Evolutionary conservation across 2,888 invertebrate genomes (phyloP), one percentile per base, ranked within the genome.

Genomic region (Disparrhopalites patrizii): DNA sequence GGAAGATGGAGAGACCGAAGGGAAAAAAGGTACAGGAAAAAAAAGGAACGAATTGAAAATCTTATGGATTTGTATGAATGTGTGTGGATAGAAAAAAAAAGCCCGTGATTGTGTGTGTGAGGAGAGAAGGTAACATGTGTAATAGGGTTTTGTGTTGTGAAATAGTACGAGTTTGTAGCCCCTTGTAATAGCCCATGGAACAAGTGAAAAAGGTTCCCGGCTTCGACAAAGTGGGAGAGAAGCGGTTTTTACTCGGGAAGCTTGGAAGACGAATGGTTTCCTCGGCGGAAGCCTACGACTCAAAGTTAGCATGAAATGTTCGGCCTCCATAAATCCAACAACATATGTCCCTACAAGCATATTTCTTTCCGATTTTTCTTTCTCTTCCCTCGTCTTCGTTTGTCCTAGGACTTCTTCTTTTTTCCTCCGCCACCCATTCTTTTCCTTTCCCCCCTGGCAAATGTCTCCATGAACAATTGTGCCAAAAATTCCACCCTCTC

Each of bases 221-320:
- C 23, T 27, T 25, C 40, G 52, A 62, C 52, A 62, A 38, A 20
- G 52, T 31, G n/a, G n/a, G n/a, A n/a, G n/a, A n/a, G 25, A 36
- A 51, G 36, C 51, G 38, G 20, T 65, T 58, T 60, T 23, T 33
- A n/a, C n/a, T n/a, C 28, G 62, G 65, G 65, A 65, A 65, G 62
- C 62, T 43, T 62, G 52, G 36, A 62, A 68, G 68, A 68, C 63
- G 68, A 68, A 68, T 68, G 68, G 62, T 55, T 68, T 68, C 68
- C 68, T 65, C 28, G 33, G 60, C 68, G 68, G 68, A 68, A 68
- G 63, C 66, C 38, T 61, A 62, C 54, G 60, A 66, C 66, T 63
- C 62, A 65, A 65, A 68, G 65, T 68, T 66, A 68, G 68, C 68
- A 65, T 68, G 65, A 68, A 66, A 62, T 25, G 62, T 62, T 52